phyloP scores from a whole-genome alignment of 2,888 invertebrate species.

The Microlaimidae sp. region DNA sequence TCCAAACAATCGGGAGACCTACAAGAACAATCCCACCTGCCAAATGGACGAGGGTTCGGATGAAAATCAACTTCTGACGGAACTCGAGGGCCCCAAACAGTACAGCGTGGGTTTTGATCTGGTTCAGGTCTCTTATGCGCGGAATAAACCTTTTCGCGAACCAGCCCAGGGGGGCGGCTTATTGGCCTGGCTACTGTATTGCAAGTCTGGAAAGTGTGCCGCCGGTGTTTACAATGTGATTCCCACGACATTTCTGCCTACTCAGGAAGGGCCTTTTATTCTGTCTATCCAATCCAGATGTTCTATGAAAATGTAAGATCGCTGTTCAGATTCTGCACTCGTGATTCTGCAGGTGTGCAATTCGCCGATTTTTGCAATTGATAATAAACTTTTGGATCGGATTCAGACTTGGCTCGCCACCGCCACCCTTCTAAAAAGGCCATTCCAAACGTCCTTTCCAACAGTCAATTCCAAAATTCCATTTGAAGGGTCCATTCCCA shows the following conservation, averaged over 20 bases:
- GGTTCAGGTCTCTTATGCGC: slow-evolving; percentile 46
- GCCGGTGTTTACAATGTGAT: slow-evolving; percentile 59
- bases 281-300: slow-evolving; percentile 59
- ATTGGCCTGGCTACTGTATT: slow-evolving; percentile 67
- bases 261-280: slow-evolving; percentile 72
- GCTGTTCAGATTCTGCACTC: too few species aligned
- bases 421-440: too few species aligned
- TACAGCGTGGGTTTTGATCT: slow-evolving; percentile 72
- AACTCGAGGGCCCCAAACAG: slow-evolving; percentile 72
- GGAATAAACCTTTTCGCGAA: too few species aligned
- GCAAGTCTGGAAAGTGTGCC: slow-evolving; percentile 60
- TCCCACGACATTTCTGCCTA: slow-evolving; percentile 64
- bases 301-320: too few species aligned
- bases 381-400: too few species aligned
- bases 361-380: too few species aligned
- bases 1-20: slow-evolving; percentile 56
- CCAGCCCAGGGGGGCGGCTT: slow-evolving; percentile 25
- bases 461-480: too few species aligned
- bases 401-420: too few species aligned
- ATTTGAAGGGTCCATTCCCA: too few species aligned
- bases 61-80: slow-evolving; percentile 55
- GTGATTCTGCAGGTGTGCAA: too few species aligned
- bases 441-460: too few species aligned
- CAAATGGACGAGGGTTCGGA: slow-evolving; percentile 44
- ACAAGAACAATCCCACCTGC: slow-evolving; percentile 62